Percentiles rank a stretch among this genome's conserved stretches.
phyloP scores from a whole-genome alignment of 2,113 vertebrate species.

The Picathartes gymnocephalus region DNA sequence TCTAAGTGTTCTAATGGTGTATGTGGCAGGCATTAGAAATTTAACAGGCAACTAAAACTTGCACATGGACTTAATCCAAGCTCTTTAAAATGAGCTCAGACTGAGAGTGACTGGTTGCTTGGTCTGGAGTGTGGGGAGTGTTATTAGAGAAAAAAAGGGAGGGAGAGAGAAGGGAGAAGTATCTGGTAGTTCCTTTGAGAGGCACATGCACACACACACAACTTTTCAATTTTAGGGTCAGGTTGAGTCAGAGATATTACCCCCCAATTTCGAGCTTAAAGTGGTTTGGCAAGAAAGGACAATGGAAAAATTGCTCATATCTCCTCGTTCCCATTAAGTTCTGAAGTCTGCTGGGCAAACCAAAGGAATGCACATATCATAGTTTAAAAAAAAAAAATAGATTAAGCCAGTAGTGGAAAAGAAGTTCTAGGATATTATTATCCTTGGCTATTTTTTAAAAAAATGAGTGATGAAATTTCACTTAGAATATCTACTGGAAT shows the following conservation, averaged over 20 bases:
- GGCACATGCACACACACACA: background rate
- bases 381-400: slow-evolving; percentile 39
- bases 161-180: background rate
- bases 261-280: slow-evolving; percentile 60
- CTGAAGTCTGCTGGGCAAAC: slow-evolving; percentile 64
- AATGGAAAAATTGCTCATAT: slow-evolving; percentile 63
- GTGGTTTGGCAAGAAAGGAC: slow-evolving; percentile 62
- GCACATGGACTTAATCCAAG: slow-evolving; percentile 60
- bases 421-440: slow-evolving; percentile 65
- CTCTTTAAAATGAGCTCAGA: slow-evolving; percentile 65
- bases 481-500: slow-evolving; percentile 34
- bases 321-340: slow-evolving; percentile 51
- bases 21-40: slow-evolving; percentile 61
- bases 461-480: slow-evolving; percentile 60
- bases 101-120: slow-evolving; percentile 48
- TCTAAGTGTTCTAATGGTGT: slow-evolving; percentile 33
- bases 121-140: slow-evolving; percentile 32
- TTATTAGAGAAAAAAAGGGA: background rate
- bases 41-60: slow-evolving; percentile 60
- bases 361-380: slow-evolving; percentile 70
- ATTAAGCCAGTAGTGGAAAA: slow-evolving; percentile 64
- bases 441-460: slow-evolving; percentile 35
- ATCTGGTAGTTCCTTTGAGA: background rate
- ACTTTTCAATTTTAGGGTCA: slow-evolving; percentile 52
- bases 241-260: slow-evolving; percentile 58